Evolutionary conservation across 2,797 vertebrate genomes (phyloP).

Genomic region (Dipus sagitta): DNA sequence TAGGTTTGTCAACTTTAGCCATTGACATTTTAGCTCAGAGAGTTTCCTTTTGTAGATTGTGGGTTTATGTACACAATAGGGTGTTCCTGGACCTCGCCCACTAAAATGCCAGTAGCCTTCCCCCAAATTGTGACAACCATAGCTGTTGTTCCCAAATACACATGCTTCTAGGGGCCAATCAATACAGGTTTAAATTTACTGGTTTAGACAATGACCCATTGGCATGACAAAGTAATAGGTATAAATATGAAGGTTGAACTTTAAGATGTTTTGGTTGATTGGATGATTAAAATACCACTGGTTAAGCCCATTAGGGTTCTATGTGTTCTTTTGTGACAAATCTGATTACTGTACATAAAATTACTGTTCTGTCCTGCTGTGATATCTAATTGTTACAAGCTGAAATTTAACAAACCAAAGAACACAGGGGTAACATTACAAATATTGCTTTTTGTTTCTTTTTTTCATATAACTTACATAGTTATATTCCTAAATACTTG

Average conservation of each 20-base stretch:
- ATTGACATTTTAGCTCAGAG: background rate
- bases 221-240: background rate
- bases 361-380: background rate
- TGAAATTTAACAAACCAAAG: slow-evolving; percentile 31
- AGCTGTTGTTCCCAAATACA: background rate
- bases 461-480: background rate
- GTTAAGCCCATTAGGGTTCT: background rate
- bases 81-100: background rate
- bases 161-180: background rate
- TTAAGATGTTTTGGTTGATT: background rate
- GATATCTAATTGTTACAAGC: background rate
- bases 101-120: background rate
- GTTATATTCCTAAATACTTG: background rate
- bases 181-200: background rate
- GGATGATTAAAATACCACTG: background rate
- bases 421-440: background rate
- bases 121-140: background rate
- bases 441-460: background rate
- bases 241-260: background rate
- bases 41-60: background rate
- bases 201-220: background rate
- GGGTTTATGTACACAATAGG: background rate
- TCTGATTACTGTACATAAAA: slow-evolving; percentile 7
- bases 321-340: slow-evolving; percentile 30
- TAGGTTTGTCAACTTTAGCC: background rate